Evolutionary conservation across 2,888 invertebrate genomes (phyloP).

Genomic region (Drosophila melanosoma): DNA sequence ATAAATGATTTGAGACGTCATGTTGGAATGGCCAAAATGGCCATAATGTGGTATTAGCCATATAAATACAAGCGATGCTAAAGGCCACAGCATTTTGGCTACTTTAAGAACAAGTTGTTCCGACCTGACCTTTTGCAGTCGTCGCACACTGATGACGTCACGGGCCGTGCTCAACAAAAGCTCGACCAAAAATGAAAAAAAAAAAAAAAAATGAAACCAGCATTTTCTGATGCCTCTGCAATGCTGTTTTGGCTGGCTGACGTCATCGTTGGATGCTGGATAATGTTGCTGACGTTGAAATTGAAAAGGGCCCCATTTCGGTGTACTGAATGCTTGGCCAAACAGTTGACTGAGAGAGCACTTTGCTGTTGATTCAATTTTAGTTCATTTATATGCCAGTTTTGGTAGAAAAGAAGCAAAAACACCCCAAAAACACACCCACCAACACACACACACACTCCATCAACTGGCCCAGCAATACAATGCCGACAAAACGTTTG

Average conservation of each 20-base stretch:
- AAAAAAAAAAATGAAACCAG: constrained; percentile 10
- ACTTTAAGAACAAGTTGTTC: constrained; percentile 13
- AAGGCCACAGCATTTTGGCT: constrained; percentile 48
- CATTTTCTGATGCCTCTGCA: constrained; percentile 13
- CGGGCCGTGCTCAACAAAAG: constrained; percentile 43
- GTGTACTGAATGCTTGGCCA: constrained; percentile 5
- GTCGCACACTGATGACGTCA: constrained; percentile 71
- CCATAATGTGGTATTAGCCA: constrained; percentile 50
- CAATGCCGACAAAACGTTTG: constrained; percentile 51
- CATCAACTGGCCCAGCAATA: constrained; percentile 14
- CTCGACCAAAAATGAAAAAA: constrained; percentile 21
- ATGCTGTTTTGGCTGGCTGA: constrained; percentile 28
- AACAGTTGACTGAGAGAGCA: constrained; percentile 46
- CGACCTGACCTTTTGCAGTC: constrained; percentile 65
- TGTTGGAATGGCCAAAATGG: constrained; percentile 43
- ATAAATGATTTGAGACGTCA: constrained; percentile 40
- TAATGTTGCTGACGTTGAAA: constrained; percentile 32
- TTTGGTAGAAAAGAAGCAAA: constrained; percentile 49
- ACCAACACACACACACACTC: background rate
- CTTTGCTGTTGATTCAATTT: constrained; percentile 66
- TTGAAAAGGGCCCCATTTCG: constrained; percentile 36
- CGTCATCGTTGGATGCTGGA: constrained; percentile 43
- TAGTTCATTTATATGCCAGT: constrained; percentile 60
- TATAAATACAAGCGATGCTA: constrained; percentile 50
- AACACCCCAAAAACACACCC: constrained; percentile 19